Base-by-base conservation (phyloP, 2,797 vertebrate species). In the Echiichthys vipera region DNA sequence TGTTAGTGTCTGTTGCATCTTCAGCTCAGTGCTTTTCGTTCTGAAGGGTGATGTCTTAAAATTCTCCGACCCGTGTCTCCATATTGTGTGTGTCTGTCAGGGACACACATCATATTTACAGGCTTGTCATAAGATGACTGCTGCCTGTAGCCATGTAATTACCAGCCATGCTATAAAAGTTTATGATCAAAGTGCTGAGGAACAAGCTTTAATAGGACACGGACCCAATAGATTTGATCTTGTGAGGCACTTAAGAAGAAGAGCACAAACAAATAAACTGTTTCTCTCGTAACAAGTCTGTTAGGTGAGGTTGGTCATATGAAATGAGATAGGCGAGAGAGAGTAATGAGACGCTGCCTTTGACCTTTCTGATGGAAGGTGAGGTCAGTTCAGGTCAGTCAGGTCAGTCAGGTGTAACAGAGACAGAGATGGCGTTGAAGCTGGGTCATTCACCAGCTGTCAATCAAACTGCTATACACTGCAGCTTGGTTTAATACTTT, bases 301-400 rank as follows among this genome's bases (percentile, higher is more conserved):
- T 67, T 42, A 51, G 49, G 15, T 54, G 13, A 57, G 17, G 17
- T 8, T 39, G 51, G 51, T 46, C 12, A 27, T 24, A 39, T 67
- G 40, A 46, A 46, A 46, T 17, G 42, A 55, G 36, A 22, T 11
- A 18, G 39, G 45, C 27, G 10, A 34, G 20, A 47, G 42, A 30
- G 58, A 29, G 13, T 46, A 71, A 43, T 20, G 54, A 50, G 32
- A 36, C 22, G 57, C 42, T 24, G 58, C 29, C 12, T 58, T 43
- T 71, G 36, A 80, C 73, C 73, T 57, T 17, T 73, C 25, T 0
- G 25, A 32, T 9, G 25, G 50, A 63, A 71, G 46, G 63, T 62
- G 71, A 80, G 78, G 83, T 78, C 78, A 66, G 64, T 13, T 66
- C 55, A 71, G 77, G 84, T 81, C 68, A 70, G 40, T 66, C 55